Conservation (phyloP, 2,113 vertebrate genomes). For the Pungitius pungitius region DNA sequence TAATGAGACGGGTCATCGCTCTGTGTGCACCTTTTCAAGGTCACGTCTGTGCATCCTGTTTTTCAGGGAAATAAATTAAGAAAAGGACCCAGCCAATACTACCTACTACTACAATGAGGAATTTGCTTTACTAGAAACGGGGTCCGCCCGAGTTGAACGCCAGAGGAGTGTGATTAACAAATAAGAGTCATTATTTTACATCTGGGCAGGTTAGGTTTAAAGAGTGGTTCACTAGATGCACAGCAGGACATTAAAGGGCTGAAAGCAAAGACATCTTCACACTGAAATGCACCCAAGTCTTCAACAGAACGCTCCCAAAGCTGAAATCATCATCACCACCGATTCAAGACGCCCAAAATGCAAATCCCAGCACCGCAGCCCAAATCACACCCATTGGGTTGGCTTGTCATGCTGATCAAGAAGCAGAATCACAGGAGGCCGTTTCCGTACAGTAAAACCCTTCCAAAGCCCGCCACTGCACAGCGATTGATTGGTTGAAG, state of each 20-base stretch:
- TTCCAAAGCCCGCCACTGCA: conserved; percentile 47
- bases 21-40: conserved; percentile 1
- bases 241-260: conserved; percentile 24
- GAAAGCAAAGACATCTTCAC: conserved; percentile 25
- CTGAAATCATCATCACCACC: conserved; percentile 25
- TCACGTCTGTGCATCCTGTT: conserved; percentile 14
- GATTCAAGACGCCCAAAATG: conserved; percentile 18
- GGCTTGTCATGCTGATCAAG: conserved; percentile 68
- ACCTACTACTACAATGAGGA: conserved; percentile 35
- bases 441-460: conserved; percentile 26
- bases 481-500: conserved; percentile 69
- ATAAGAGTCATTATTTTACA: conserved; percentile 1
- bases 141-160: conserved; percentile 37
- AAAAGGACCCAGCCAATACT: conserved; percentile 11
- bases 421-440: conserved; percentile 42
- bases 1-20: neutral
- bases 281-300: conserved; percentile 8
- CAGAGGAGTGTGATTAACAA: neutral
- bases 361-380: conserved; percentile 24
- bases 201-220: neutral
- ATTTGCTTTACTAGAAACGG: conserved; percentile 30
- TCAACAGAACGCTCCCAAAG: conserved; percentile 34
- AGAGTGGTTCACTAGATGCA: conserved; percentile 29
- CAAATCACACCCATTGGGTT: conserved; percentile 56
- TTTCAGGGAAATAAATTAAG: neutral